Evolutionary conservation across 2,888 invertebrate species (phyloP).

Genomic region (Muschampia plurimacula): DNA sequence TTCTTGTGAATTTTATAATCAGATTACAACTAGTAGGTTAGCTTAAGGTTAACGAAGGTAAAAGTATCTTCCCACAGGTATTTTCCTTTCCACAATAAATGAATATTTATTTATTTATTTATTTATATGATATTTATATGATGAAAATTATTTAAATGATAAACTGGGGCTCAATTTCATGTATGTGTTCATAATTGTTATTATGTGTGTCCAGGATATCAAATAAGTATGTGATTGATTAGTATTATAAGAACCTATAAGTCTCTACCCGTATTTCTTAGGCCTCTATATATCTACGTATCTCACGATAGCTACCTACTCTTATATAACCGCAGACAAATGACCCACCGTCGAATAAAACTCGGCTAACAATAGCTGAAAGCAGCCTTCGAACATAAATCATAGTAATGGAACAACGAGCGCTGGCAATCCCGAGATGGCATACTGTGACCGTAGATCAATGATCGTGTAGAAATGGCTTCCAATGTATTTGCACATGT

Average conservation of each 20-base stretch:
- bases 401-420: conserved; percentile 56
- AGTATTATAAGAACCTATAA: neutral
- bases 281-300: neutral
- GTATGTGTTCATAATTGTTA: too few relatives aligned
- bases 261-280: neutral
- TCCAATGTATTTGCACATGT: neutral
- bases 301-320: neutral
- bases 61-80: too few relatives aligned
- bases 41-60: too few relatives aligned
- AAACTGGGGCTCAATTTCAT: too few relatives aligned
- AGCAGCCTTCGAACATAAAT: conserved; percentile 52
- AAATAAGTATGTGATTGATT: too few relatives aligned
- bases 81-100: too few relatives aligned
- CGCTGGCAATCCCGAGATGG: conserved; percentile 55
- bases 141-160: too few relatives aligned
- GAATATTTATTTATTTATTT: too few relatives aligned
- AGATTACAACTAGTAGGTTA: too few relatives aligned
- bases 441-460: conserved; percentile 2
- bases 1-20: too few relatives aligned
- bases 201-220: too few relatives aligned
- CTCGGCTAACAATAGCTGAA: conserved; percentile 24
- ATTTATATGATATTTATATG: too few relatives aligned
- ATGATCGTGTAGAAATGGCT: neutral
- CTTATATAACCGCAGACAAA: conserved; percentile 15
- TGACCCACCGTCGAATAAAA: conserved; percentile 12